phyloP scores from a whole-genome alignment of 1,140 invertebrate species.

The Zaprionus capensis region DNA sequence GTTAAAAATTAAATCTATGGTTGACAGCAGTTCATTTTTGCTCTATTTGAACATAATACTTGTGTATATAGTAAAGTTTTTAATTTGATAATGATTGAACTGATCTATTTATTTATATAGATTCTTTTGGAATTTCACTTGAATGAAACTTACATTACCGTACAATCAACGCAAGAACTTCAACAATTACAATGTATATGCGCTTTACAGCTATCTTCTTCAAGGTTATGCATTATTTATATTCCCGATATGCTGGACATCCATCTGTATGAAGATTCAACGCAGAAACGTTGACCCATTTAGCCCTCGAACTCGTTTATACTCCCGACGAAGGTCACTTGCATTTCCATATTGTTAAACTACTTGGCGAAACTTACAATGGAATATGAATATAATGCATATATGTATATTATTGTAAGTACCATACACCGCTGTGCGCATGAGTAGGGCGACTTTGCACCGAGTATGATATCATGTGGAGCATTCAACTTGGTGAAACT shows the following conservation, averaged over 20 bases:
- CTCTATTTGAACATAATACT: slow-evolving; percentile 39
- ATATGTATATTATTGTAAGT: slow-evolving; percentile 8
- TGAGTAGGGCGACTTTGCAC: neutral
- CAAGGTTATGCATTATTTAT: slow-evolving; percentile 2
- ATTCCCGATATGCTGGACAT: slow-evolving; percentile 3
- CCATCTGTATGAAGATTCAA: neutral
- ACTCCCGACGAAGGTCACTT: slow-evolving; percentile 7
- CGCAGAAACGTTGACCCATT: neutral
- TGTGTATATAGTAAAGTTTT: slow-evolving; percentile 55
- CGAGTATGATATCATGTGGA: neutral
- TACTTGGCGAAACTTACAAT: slow-evolving; percentile 10
- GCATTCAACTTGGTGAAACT: neutral
- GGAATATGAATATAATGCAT: slow-evolving; percentile 11
- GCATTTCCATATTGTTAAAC: slow-evolving; percentile 5
- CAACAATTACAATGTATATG: neutral
- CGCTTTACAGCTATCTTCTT: neutral
- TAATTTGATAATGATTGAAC: slow-evolving; percentile 26
- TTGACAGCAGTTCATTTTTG: slow-evolving; percentile 52
- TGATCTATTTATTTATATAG: neutral
- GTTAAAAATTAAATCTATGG: slow-evolving; percentile 36
- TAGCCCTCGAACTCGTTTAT: slow-evolving; percentile 2
- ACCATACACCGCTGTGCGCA: neutral
- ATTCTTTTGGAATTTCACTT: too few relatives aligned
- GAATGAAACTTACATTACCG: neutral
- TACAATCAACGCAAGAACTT: neutral